Evolutionary conservation across 2,797 vertebrate species (phyloP).

Genomic region (Cirrhinus mrigala): DNA sequence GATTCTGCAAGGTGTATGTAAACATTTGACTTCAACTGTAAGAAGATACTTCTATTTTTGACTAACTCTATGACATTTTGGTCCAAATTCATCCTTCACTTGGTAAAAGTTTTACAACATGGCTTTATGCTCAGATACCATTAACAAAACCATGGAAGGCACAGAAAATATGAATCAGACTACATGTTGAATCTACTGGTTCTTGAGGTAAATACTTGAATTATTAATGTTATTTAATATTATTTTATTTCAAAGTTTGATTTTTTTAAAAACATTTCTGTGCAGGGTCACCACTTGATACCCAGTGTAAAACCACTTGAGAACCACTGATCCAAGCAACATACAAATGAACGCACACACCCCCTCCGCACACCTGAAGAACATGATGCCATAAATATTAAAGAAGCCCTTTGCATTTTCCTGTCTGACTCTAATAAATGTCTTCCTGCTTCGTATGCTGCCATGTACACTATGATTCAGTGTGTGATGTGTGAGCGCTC

Average conservation of each 20-base stretch:
- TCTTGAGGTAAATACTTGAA: neutral
- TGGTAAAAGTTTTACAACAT: neutral
- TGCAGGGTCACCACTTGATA: neutral
- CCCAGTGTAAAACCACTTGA: neutral
- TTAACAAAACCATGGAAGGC: neutral
- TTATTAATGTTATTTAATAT: neutral
- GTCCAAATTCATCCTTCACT: neutral
- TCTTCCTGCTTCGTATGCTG: slow-evolving; percentile 70
- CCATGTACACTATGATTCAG: slow-evolving; percentile 68
- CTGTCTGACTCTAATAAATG: slow-evolving; percentile 70
- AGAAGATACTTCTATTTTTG: neutral
- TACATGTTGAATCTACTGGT: neutral
- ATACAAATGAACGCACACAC: slow-evolving; percentile 14
- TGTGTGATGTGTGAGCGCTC: slow-evolving; percentile 67
- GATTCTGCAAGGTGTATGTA: no score
- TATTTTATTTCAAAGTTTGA: neutral
- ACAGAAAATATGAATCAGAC: neutral
- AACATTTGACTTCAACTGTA: no score
- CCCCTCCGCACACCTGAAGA: slow-evolving; percentile 18
- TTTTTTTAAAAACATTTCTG: neutral
- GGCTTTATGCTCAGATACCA: neutral
- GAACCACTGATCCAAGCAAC: slow-evolving; percentile 1
- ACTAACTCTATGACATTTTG: neutral
- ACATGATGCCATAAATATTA: slow-evolving; percentile 74
- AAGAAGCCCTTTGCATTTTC: slow-evolving; percentile 71